Conservation (phyloP, 2,113 vertebrate genomes). For the Notothenia rossii region DNA sequence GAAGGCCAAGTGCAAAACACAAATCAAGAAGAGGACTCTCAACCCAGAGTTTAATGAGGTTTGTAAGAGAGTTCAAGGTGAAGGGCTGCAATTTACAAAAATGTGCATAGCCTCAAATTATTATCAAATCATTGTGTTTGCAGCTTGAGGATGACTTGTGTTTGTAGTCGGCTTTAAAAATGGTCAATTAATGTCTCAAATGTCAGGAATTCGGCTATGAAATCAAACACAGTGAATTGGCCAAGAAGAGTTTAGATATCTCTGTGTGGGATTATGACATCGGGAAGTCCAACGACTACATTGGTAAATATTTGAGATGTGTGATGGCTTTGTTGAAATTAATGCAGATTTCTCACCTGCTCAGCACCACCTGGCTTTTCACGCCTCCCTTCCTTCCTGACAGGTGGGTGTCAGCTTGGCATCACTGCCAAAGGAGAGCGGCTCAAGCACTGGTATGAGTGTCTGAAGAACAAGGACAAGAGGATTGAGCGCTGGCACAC, state of each 20-base stretch:
- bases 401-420: slow-evolving; percentile 93
- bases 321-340: neutral
- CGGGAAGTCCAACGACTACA: slow-evolving; percentile 97
- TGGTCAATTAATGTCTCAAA: neutral
- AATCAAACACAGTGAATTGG: slow-evolving; percentile 95
- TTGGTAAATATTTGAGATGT: slow-evolving; percentile 84
- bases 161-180: neutral
- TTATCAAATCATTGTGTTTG: neutral
- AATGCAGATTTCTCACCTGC: neutral
- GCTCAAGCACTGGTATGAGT: slow-evolving; percentile 99
- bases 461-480: slow-evolving; percentile 99
- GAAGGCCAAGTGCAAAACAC: slow-evolving; percentile 97
- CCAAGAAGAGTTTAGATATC: slow-evolving; percentile 96
- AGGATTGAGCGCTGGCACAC: slow-evolving; percentile 98
- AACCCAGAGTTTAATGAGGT: slow-evolving; percentile 99
- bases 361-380: slow-evolving; percentile 4
- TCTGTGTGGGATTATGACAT: slow-evolving; percentile 99
- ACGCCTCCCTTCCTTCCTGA: slow-evolving; percentile 7
- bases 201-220: slow-evolving; percentile 96
- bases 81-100: neutral
- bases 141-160: neutral
- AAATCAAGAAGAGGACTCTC: slow-evolving; percentile 98
- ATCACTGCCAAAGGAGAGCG: slow-evolving; percentile 96
- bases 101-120: neutral
- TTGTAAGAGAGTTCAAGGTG: slow-evolving; percentile 15